Evolutionary conservation across 1,140 invertebrate species (phyloP).

Genomic region (Eulimnadia texana): DNA sequence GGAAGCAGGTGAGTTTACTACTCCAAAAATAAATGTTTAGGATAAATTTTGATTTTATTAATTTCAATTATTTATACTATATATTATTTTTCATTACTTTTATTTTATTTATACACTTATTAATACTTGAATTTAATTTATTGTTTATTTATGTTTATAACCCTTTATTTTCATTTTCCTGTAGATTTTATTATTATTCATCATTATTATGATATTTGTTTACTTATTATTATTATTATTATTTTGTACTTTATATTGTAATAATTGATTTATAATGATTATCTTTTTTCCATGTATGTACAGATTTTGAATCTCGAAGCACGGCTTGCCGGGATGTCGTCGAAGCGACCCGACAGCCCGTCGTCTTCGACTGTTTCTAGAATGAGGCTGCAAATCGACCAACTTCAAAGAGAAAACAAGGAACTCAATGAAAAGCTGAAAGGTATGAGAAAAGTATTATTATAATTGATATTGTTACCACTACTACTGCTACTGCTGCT

Average conservation of each 20-base stretch:
- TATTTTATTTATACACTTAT: too few relatives aligned
- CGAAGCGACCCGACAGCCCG: background rate
- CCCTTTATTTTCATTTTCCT: too few relatives aligned
- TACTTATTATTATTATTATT: background rate
- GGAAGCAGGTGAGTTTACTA: background rate
- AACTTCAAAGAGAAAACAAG: conserved; percentile 6
- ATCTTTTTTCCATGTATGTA: background rate
- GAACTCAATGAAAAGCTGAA: background rate
- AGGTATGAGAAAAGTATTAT: background rate
- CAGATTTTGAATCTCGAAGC: conserved; percentile 2
- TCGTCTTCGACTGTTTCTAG: background rate
- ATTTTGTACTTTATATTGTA: background rate
- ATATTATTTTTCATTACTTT: too few relatives aligned
- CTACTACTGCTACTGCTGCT: too few relatives aligned
- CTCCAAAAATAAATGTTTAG: background rate
- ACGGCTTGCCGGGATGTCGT: background rate
- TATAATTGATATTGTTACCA: background rate
- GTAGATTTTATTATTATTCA: too few relatives aligned
- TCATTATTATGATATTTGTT: too few relatives aligned
- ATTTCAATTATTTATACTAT: too few relatives aligned
- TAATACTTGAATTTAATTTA: too few relatives aligned
- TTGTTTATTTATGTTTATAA: too few relatives aligned
- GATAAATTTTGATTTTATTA: too few relatives aligned
- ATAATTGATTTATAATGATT: background rate
- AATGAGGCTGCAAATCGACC: background rate